Base-by-base conservation (phyloP, 1,140 invertebrate species). In the Trichoplusia ni region DNA sequence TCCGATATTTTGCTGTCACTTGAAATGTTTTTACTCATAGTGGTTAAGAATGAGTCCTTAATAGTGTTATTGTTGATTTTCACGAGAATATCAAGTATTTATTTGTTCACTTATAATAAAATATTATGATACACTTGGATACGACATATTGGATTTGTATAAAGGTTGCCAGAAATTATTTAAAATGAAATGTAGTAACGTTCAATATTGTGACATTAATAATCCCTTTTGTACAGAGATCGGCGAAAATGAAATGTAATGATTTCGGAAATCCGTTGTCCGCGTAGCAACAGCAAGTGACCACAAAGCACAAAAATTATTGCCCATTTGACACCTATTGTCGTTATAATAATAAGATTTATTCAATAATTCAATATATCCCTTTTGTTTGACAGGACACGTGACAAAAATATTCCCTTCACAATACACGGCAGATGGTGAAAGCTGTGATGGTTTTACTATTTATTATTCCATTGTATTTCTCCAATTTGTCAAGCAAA, bases 321-420 rank as follows among this genome's bases (percentile, higher is more conserved):
- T 63, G 73, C 70, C 74, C 61, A 63, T 82, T 78, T 86, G 82
- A 81, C 84, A 81, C 73, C 65, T 81, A 81, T 85, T 85, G 81
- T 85, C 64, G 68, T 68, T 66, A 81, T 81, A 78, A 84, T 84
- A 82, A 83, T 84, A 78, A 79, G 64, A 72, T 61, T 84, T 81
- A 81, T 82, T 73, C 78, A 65, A 82, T 86, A 82, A 81, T 82
- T 73, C 78, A 65, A 82, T 86, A 82, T 81, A 81, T 77, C 35
- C 59, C 76, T 60, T 73, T 81, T 81, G 67, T 84, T 54, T 38
- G 33, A 56, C 42, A 40, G 64, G 80, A 81, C 86, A 84, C 86
- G 82, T 84, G 84, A 66, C 79, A 73, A 78, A 76, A 72, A 79
- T 74, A 76, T 77, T 67, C 62, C 72, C 72, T 67, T 63, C 44